Conservation (phyloP, 2,797 vertebrate species). For the Sebastes cheni region DNA sequence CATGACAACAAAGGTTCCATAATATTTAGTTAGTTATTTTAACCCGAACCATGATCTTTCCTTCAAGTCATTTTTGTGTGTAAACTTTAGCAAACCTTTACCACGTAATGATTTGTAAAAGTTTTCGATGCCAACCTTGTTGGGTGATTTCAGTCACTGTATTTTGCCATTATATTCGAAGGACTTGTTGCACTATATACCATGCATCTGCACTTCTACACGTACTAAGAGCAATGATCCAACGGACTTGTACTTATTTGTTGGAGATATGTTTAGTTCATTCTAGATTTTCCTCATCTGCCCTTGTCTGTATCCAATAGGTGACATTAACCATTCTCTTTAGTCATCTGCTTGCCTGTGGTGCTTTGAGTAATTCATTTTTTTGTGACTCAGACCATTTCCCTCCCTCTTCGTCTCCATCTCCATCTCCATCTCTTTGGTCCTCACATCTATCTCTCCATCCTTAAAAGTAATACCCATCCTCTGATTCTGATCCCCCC, state of each 20-base stretch:
- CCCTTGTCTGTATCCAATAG: conserved; percentile 1
- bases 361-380: conserved; percentile 17
- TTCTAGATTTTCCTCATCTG: conserved; percentile 1
- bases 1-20: not conserved
- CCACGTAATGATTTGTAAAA: not conserved
- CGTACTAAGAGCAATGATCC: not conserved
- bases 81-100: not conserved
- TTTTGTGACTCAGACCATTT: conserved; percentile 9
- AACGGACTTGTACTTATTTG: not conserved
- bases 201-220: not conserved
- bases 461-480: conserved; percentile 17
- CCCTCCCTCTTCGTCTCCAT: not conserved
- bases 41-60: too few relatives aligned
- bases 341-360: not conserved
- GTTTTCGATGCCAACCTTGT: too few relatives aligned
- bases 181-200: not conserved
- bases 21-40: not conserved
- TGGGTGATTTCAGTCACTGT: not conserved
- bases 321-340: not conserved
- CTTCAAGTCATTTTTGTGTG: not conserved
- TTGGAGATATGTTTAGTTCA: not conserved
- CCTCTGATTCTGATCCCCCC: not conserved
- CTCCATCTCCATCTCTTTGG: not conserved
- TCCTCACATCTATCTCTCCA: not conserved
- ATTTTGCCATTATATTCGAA: not conserved